These are phyloP conservation scores for Cynocephalus volans DNA, from an alignment of 2,113 vertebrate species.

Conservation along the genomic window DNA sequence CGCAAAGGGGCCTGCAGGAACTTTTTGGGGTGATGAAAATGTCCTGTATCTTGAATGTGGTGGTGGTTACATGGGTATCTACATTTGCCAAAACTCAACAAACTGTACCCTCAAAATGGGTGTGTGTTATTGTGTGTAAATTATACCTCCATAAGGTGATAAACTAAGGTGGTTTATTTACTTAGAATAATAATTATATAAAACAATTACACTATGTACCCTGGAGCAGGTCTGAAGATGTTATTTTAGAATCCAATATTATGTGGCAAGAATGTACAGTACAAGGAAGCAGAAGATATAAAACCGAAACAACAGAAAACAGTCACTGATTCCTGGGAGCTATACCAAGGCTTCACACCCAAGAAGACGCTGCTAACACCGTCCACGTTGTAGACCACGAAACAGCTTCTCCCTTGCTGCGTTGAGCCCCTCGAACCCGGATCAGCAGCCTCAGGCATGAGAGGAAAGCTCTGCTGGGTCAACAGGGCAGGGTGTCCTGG, in stretches of 20 bases:
- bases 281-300: not conserved
- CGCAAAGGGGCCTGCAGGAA: no score
- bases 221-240: not conserved
- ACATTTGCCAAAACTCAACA: not conserved
- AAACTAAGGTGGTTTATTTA: not conserved
- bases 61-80: not conserved
- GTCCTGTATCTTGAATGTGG: not conserved
- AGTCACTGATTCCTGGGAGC: not conserved
- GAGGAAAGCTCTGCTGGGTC: not conserved
- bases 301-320: not conserved
- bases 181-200: not conserved
- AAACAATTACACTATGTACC: not conserved
- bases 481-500: not conserved
- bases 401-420: not conserved
- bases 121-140: not conserved
- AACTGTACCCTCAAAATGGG: not conserved
- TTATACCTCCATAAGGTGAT: not conserved
- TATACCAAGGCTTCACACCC: rapidly evolving
- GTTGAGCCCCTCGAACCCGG: rapidly evolving
- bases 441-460: not conserved
- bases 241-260: not conserved
- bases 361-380: rapidly evolving
- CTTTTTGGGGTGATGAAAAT: not conserved
- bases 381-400: rapidly evolving
- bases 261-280: not conserved